These are phyloP conservation scores for Lontra canadensis DNA, from an alignment of 2,113 vertebrate genomes.

Conservation along the genomic window DNA sequence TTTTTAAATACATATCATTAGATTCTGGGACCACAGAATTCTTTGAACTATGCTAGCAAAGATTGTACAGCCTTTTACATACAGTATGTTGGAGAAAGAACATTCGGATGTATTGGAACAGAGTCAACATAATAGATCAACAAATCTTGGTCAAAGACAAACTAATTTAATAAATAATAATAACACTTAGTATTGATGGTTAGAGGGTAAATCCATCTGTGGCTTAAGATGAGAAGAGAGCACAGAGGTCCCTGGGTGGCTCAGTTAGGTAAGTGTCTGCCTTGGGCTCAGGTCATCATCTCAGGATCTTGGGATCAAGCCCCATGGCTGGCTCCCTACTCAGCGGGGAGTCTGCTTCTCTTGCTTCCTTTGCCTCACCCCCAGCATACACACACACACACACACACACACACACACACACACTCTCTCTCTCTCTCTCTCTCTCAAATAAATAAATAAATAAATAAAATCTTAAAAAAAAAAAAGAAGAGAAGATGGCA, in stretches of 20 bases:
- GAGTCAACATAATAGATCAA: not conserved
- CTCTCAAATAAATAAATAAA: not conserved
- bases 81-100: not conserved
- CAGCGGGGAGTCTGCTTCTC: not conserved
- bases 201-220: not conserved
- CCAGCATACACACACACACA: not conserved
- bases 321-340: not conserved
- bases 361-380: not conserved
- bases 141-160: not conserved
- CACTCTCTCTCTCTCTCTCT: not conserved
- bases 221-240: not conserved
- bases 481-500: not conserved
- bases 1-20: not conserved
- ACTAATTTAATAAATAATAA: not conserved
- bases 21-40: not conserved
- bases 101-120: not conserved
- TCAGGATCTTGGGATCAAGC: not conserved
- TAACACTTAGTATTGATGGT: not conserved
- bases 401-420: not conserved
- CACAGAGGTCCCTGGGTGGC: not conserved
- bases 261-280: not conserved
- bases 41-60: not conserved
- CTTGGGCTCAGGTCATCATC: not conserved
- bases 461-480: not conserved
- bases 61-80: not conserved